A percentile compares a stretch with the other conserved stretches of the same genome.
Evolutionary conservation across 2,888 invertebrate species (phyloP).

Genomic region (Patella caerulea): DNA sequence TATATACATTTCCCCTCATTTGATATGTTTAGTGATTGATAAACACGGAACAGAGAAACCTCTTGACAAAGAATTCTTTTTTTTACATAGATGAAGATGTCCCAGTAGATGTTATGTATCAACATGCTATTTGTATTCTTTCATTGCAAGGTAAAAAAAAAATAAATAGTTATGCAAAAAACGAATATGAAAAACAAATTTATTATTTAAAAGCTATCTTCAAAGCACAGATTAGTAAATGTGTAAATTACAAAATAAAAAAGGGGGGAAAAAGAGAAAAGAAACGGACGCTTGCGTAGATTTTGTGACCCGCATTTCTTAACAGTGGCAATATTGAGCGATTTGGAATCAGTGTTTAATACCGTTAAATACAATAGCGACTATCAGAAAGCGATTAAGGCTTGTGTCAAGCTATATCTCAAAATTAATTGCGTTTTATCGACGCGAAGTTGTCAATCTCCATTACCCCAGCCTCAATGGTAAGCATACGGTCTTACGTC

Average conservation of each 20-base stretch:
- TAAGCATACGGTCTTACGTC: conserved; percentile 7
- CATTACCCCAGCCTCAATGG: neutral
- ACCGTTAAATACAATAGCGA: neutral
- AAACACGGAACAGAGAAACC: too few relatives aligned
- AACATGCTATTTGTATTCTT: too few relatives aligned
- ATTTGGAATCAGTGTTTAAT: neutral
- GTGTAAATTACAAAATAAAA: neutral
- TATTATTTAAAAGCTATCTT: too few relatives aligned
- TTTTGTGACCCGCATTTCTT: neutral
- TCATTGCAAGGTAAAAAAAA: too few relatives aligned
- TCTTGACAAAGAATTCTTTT: too few relatives aligned
- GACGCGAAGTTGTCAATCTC: neutral
- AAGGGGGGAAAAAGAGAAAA: neutral
- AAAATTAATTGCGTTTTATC: neutral
- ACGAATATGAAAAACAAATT: too few relatives aligned
- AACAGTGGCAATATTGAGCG: conserved; percentile 1
- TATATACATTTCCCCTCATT: too few relatives aligned
- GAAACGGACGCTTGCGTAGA: neutral
- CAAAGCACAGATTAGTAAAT: too few relatives aligned
- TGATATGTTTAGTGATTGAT: too few relatives aligned
- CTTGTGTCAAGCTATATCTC: neutral
- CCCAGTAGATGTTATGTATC: too few relatives aligned
- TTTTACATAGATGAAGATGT: too few relatives aligned
- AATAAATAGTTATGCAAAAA: too few relatives aligned
- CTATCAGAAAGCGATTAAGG: neutral